Base-by-base conservation (phyloP, 2,888 invertebrate genomes). In the Herminia tarsipennalis region DNA sequence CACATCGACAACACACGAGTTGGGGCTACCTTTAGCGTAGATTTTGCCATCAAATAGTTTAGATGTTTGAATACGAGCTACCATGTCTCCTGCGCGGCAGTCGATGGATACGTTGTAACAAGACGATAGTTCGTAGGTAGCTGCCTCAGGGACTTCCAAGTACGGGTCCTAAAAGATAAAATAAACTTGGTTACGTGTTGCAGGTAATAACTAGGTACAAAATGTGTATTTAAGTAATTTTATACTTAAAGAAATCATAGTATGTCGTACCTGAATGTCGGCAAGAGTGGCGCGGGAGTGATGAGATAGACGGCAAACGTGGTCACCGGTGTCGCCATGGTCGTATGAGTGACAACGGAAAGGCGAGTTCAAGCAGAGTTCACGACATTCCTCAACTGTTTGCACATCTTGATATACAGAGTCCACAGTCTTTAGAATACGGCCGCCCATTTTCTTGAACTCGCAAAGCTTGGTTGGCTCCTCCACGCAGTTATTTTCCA, bases 31-130 rank as follows among this genome's bases (percentile, higher is more conserved):
- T 84, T 98, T 98, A 51, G 97, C 98, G 88, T 98, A 98, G 61
- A 98, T 96, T 89, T 98, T 98, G 60, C 98, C 98, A 81, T 97
- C 97, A 92, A 98, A 98, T 47, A 98, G 91, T 85, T 97, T 97
- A 60, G 96, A 97, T 42, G 98, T 98, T 85, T 96, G 96, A 76
- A 98, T 97, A 63, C 95, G 94, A 22, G 98, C 97, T 47, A 98
- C 94, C 98, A 98, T 98, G 82, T 98, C 97, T 39, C 97, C 96
- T 17, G 97, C 94, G 42, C 97, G 94, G 78, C 98, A 98, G 84
- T 98, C 97, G 76, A 98, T 97, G 66, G 96, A 96, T 33, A 98
- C 97, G 86, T 98, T 98, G 93, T 98, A 98, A 84, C 98, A 98
- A 14, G 98, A 97, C 66, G 96, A 96, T 61, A 98, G 89, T 88